Percentiles rank a stretch among this genome's conserved stretches.
These are phyloP conservation scores for Aeoliscus strigatus DNA, from an alignment of 2,797 vertebrate species.

Conservation along the genomic window DNA sequence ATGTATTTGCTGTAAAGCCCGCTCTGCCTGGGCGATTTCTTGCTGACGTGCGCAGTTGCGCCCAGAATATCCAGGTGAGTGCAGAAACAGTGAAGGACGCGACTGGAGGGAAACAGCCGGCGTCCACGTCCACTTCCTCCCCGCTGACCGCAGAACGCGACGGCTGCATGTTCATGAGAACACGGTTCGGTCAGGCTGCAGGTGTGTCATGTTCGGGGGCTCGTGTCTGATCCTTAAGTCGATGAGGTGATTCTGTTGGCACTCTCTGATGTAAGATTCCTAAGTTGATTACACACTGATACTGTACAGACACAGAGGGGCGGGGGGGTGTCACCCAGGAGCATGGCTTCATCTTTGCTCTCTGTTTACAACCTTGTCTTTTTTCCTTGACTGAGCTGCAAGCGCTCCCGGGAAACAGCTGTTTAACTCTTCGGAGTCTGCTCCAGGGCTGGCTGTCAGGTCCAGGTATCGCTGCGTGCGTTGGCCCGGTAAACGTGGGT, in stretches of 20 bases:
- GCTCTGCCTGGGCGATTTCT: conserved; percentile 48
- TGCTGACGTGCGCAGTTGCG: conserved; percentile 52
- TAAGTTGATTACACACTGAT: conserved; percentile 25
- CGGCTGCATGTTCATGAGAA: too few relatives aligned
- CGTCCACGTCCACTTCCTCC: conserved; percentile 8
- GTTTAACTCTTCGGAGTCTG: conserved; percentile 26
- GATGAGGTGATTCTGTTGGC: conserved; percentile 14
- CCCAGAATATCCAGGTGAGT: conserved; percentile 56
- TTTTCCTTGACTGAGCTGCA: conserved; percentile 27
- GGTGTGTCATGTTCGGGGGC: too few relatives aligned
- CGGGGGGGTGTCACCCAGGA: conserved; percentile 23
- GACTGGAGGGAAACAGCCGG: conserved; percentile 39
- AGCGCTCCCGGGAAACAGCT: conserved; percentile 14
- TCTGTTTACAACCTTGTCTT: conserved; percentile 29
- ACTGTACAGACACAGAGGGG: conserved; percentile 5
- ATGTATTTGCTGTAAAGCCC: conserved; percentile 62
- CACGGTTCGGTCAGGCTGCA: too few relatives aligned
- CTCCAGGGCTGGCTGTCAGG: conserved; percentile 18
- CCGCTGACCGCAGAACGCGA: too few relatives aligned
- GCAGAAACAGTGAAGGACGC: conserved; percentile 60
- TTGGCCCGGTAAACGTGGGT: background rate
- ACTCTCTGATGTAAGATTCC: conserved; percentile 31
- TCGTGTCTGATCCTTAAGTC: too few relatives aligned
- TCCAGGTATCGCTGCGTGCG: conserved; percentile 35
- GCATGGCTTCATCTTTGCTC: conserved; percentile 16